Base-by-base conservation (phyloP, 2,888 invertebrate species). In the Drosophila differens region DNA sequence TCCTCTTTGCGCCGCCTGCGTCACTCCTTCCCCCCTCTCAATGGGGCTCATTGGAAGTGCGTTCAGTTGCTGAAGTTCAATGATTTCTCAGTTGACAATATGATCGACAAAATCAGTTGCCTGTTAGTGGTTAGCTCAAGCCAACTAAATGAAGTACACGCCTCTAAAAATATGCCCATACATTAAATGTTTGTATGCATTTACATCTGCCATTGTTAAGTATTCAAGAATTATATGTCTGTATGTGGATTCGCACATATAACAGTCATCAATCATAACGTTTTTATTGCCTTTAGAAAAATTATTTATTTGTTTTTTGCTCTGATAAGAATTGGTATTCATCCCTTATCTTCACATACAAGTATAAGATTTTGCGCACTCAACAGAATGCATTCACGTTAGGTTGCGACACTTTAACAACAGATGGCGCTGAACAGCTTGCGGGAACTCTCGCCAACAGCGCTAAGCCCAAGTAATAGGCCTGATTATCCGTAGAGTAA, bases 371-470 rank as follows among this genome's bases (percentile, higher is more conserved):
- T 81, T 58, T 82, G 87, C 85, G 85, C 85, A 82, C 39, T 60
- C 35, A 51, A n/a, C 41, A 55, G 12, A 76, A 59, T 54, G 55
- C 61, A 64, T 35, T 51, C 16, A 33, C 28, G 2, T 30, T 7
- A n/a, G 16, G 58, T 10, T 86, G 57, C 68, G 9, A 22, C 76
- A 47, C 47, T 65, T 70, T 12, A 28, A 30, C 85, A 54, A 79
- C 55, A 90, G 90, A 78, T 89, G 90, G 89, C 89, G 90, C 83
- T 73, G 6, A 7, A 0, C 7, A 59, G 32, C 64, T 80, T 85
- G 44, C 78, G 22, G 4, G 63, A 63, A 68, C 22, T 74, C 70
- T 63, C 85, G 81, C 74, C 33, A n/a, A 14, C 1, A 63, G 80
- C 81, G 80, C 74, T 71, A 16, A 25, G 47, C 47, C 25, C 2